These are phyloP conservation scores for Drosophila burlai DNA, from an alignment of 1,140 invertebrate genomes.

Conservation along the genomic window DNA sequence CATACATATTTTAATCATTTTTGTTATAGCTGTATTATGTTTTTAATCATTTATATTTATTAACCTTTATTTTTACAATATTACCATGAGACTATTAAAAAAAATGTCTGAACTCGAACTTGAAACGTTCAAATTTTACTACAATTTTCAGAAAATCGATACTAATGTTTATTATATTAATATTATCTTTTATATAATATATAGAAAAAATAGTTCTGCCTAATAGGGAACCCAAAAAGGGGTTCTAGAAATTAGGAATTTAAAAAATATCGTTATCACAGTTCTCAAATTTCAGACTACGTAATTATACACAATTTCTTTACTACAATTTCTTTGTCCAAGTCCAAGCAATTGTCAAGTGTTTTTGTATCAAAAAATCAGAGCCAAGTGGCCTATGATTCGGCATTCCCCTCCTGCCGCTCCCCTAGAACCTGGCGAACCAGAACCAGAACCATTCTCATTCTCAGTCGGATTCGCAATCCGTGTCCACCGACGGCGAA, in stretches of 20 bases:
- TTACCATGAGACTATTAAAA: too few relatives aligned
- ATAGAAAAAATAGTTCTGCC: too few relatives aligned
- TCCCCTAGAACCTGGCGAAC: constrained; percentile 39
- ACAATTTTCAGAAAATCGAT: too few relatives aligned
- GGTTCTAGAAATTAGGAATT: background rate
- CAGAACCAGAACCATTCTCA: constrained; percentile 72
- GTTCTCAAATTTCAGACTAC: background rate
- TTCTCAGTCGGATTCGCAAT: constrained; percentile 28
- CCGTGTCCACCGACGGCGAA: constrained; percentile 30
- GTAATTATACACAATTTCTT: background rate
- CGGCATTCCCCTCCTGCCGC: background rate
- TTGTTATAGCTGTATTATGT: too few relatives aligned
- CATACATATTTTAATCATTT: background rate
- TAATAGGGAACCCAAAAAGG: too few relatives aligned
- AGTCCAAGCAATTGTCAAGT: constrained; percentile 37
- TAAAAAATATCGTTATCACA: background rate
- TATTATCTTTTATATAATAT: too few relatives aligned
- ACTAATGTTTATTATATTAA: too few relatives aligned
- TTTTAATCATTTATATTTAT: too few relatives aligned
- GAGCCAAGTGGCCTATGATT: background rate
- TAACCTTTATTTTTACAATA: too few relatives aligned
- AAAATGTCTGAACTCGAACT: too few relatives aligned
- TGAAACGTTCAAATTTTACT: too few relatives aligned
- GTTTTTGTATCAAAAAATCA: constrained; percentile 15
- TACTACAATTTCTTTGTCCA: background rate